Conservation (phyloP, 2,888 invertebrate species). For the Uropetala carovei region DNA sequence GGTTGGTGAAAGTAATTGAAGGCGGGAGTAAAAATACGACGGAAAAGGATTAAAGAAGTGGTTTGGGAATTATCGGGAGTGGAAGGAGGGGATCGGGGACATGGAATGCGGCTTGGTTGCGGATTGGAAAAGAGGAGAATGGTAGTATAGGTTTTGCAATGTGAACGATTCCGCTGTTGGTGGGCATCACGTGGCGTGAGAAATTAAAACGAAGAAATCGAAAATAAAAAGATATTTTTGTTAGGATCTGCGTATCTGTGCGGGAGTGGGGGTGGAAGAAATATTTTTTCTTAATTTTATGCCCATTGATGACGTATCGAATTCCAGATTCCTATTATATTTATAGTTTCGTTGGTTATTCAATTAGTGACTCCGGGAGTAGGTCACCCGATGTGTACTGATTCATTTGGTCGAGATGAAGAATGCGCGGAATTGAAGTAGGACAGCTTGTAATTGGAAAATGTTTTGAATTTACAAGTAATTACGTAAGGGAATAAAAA, state of each 20-base stretch:
- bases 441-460: slow-evolving; percentile 57
- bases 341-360: neutral
- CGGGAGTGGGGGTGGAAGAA: neutral
- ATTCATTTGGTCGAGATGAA: slow-evolving; percentile 22
- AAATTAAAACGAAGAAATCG: neutral
- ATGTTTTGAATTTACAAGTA: slow-evolving; percentile 62
- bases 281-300: neutral
- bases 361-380: neutral
- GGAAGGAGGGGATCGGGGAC: neutral
- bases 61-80: neutral
- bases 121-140: neutral
- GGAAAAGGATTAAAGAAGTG: neutral
- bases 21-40: neutral
- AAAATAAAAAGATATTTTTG: neutral
- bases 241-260: neutral
- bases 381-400: neutral
- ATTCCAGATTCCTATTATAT: slow-evolving; percentile 1
- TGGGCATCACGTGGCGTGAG: neutral
- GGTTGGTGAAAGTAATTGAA: neutral
- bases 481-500: slow-evolving; percentile 35
- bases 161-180: neutral
- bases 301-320: neutral
- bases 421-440: slow-evolving; percentile 37
- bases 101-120: neutral
- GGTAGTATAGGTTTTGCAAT: too few relatives aligned